These are phyloP conservation scores for Acomys russatus DNA, from an alignment of 2,797 vertebrate species.

Conservation along the genomic window DNA sequence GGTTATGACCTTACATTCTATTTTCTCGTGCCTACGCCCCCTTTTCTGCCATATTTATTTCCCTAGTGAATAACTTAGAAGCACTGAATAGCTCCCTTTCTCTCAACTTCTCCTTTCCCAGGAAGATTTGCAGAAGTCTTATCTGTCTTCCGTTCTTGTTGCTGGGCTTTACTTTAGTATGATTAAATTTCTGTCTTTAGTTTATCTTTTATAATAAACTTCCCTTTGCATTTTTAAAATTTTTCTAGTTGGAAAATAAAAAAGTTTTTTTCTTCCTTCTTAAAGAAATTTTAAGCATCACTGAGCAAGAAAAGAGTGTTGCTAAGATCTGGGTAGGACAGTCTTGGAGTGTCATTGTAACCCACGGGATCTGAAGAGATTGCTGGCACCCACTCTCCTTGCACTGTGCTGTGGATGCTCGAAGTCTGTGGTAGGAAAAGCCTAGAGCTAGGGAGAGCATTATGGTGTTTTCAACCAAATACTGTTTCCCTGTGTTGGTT, in stretches of 20 bases:
- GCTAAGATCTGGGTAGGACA: not conserved
- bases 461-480: conserved; percentile 1
- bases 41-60: conserved; percentile 40
- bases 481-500: not conserved
- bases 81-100: not conserved
- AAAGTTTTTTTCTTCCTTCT: not conserved
- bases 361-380: not conserved
- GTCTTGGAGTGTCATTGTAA: not conserved
- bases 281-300: conserved; percentile 54
- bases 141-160: conserved; percentile 38
- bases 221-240: conserved; percentile 43
- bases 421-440: not conserved
- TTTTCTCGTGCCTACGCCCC: not conserved
- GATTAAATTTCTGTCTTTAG: conserved; percentile 50
- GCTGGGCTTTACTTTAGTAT: conserved; percentile 21
- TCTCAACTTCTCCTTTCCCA: not conserved
- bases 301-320: conserved; percentile 37
- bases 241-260: conserved; percentile 48
- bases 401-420: not conserved
- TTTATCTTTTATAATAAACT: conserved; percentile 64
- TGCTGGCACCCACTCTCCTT: not conserved
- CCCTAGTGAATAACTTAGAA: not conserved
- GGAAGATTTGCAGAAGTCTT: conserved; percentile 24
- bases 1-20: conserved; percentile 33
- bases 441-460: not conserved